Evolutionary conservation across 1,140 invertebrate species (phyloP).

Genomic region (Pararge aegeria): DNA sequence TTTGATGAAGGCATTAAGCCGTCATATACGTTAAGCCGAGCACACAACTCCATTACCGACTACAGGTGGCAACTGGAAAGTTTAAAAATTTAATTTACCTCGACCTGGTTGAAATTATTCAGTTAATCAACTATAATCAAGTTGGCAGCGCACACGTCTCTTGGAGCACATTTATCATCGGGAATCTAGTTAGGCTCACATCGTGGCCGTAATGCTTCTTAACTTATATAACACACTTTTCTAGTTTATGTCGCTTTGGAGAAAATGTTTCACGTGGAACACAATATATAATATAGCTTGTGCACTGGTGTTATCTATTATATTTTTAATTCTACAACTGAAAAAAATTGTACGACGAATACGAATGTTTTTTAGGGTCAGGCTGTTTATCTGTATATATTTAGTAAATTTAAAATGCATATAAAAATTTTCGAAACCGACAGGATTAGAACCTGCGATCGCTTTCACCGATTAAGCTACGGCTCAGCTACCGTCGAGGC

Average conservation of each 20-base stretch:
- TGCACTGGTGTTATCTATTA: no score
- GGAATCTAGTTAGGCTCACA: slow-evolving; percentile 24
- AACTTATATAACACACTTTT: slow-evolving; percentile 21
- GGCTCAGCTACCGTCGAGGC: no score
- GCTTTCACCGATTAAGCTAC: no score
- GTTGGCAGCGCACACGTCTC: slow-evolving; percentile 43
- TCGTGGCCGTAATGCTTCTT: slow-evolving; percentile 15
- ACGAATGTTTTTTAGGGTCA: no score
- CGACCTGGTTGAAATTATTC: slow-evolving; percentile 48
- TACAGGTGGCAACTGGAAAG: slow-evolving; percentile 22
- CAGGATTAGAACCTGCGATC: no score
- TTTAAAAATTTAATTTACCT: slow-evolving; percentile 47
- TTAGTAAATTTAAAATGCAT: no score
- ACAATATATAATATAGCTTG: no score
- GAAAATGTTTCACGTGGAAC: background rate
- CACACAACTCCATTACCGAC: slow-evolving; percentile 10
- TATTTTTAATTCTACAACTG: no score
- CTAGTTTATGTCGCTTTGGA: slow-evolving; percentile 5
- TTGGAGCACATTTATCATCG: slow-evolving; percentile 38
- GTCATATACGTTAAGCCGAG: slow-evolving; percentile 8
- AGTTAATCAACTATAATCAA: slow-evolving; percentile 53
- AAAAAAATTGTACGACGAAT: no score
- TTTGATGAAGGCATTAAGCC: background rate
- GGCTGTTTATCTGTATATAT: no score
- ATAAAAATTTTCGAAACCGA: no score